Conservation (phyloP, 2,888 invertebrate species). For the Tipula unca region DNA sequence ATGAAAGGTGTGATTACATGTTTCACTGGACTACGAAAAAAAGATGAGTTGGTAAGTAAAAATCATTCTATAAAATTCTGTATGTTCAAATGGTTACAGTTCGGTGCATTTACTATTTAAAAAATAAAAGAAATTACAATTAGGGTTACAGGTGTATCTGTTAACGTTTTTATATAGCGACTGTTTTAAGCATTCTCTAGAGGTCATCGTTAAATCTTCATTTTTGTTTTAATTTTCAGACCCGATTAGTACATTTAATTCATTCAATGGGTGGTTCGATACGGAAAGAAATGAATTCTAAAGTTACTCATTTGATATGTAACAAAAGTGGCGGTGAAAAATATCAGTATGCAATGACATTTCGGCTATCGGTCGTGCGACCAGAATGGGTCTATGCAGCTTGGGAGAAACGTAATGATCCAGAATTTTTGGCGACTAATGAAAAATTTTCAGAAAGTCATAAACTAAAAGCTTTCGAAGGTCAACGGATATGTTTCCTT, state of each 20-base stretch:
- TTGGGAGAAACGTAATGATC: constrained; percentile 72
- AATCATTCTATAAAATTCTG: neutral
- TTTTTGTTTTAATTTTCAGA: constrained; percentile 47
- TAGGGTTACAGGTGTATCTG: neutral
- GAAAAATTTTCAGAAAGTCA: constrained; percentile 60
- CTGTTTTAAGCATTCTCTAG: neutral
- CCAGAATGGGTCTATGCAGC: constrained; percentile 80
- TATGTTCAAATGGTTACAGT: neutral
- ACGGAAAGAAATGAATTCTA: constrained; percentile 78
- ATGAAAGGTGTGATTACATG: constrained; percentile 85
- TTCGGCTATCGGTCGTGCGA: constrained; percentile 81
- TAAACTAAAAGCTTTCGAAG: constrained; percentile 80
- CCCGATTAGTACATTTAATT: constrained; percentile 75
- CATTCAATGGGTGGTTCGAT: constrained; percentile 97
- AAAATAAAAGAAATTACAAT: neutral
- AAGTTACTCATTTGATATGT: constrained; percentile 90
- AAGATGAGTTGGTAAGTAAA: constrained; percentile 70
- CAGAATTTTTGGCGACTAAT: constrained; percentile 59
- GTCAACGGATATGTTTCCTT: constrained; percentile 76
- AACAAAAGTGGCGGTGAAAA: constrained; percentile 84
- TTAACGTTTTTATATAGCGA: neutral
- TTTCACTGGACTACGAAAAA: constrained; percentile 85
- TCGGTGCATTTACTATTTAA: constrained; percentile 21
- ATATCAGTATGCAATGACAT: constrained; percentile 86
- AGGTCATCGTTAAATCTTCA: neutral